Percentiles rank a stretch among this genome's conserved stretches.
These are phyloP conservation scores for Hymenopus coronatus DNA, from an alignment of 2,888 invertebrate species.

Conservation along the genomic window DNA sequence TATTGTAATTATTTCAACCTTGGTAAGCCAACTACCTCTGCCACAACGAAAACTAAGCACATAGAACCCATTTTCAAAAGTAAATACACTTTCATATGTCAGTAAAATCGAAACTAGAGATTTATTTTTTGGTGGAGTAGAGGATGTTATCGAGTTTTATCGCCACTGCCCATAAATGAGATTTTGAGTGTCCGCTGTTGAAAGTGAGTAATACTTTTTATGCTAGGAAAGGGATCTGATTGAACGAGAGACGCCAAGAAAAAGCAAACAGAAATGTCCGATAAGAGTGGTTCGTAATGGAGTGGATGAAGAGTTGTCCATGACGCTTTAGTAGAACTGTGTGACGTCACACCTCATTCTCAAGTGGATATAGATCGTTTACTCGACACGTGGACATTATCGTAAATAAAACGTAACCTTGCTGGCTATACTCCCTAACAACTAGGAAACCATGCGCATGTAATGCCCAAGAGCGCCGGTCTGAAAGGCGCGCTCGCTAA, in stretches of 20 bases:
- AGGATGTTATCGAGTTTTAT: background rate
- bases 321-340: background rate
- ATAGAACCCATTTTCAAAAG: too few relatives aligned
- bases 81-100: background rate
- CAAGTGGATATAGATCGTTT: background rate
- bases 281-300: background rate
- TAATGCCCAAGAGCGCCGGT: too few relatives aligned
- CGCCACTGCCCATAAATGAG: background rate
- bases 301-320: background rate
- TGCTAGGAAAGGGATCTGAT: background rate
- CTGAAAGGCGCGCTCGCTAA: too few relatives aligned
- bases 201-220: background rate
- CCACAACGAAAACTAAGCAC: too few relatives aligned
- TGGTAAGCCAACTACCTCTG: too few relatives aligned
- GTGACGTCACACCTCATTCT: background rate
- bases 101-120: background rate
- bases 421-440: too few relatives aligned
- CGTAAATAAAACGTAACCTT: background rate
- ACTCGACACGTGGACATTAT: background rate
- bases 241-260: background rate
- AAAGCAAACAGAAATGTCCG: background rate
- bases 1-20: too few relatives aligned
- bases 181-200: background rate
- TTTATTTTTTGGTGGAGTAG: background rate
- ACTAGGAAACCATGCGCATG: too few relatives aligned